These are phyloP conservation scores for Palythoa grandiflora DNA, from an alignment of 92 coral and sea anemone genomes.

Conservation along the genomic window DNA sequence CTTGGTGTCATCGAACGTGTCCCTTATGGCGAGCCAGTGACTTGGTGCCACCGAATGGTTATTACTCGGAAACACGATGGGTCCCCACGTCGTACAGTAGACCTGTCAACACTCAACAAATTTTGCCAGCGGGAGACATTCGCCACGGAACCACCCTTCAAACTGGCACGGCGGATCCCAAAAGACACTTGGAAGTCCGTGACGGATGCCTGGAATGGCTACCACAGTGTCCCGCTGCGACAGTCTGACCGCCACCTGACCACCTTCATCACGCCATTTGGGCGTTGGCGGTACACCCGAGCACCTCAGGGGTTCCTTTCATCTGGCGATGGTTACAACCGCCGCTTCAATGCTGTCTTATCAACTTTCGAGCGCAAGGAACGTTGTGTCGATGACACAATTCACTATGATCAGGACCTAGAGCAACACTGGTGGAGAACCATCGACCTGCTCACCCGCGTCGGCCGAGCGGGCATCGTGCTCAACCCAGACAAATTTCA, in stretches of 20 bases:
- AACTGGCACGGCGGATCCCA: conserved; percentile 47
- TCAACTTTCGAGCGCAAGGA: too few relatives aligned
- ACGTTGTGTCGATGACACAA: neutral
- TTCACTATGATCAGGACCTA: too few relatives aligned
- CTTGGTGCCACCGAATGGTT: too few relatives aligned
- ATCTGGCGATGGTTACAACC: too few relatives aligned
- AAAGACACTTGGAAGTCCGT: conserved; percentile 29
- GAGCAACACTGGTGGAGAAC: neutral
- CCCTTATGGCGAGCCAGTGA: too few relatives aligned
- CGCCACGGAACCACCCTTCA: conserved; percentile 53
- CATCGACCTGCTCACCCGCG: neutral
- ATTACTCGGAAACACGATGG: too few relatives aligned
- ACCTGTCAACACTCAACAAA: too few relatives aligned
- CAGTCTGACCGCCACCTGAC: too few relatives aligned
- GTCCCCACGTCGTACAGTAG: neutral
- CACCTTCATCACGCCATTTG: too few relatives aligned
- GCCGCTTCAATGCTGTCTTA: too few relatives aligned
- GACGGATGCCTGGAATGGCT: neutral
- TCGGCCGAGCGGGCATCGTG: neutral
- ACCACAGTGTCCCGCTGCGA: too few relatives aligned
- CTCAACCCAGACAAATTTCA: neutral
- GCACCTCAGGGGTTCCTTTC: neutral
- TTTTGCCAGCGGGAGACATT: conserved; percentile 44
- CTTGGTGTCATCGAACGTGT: conserved; percentile 38
- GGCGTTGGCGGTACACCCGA: neutral